A percentile compares a stretch with the other conserved stretches of the same genome.
These are phyloP conservation scores for Mya arenaria DNA, from an alignment of 1,140 invertebrate species.

Conservation along the genomic window DNA sequence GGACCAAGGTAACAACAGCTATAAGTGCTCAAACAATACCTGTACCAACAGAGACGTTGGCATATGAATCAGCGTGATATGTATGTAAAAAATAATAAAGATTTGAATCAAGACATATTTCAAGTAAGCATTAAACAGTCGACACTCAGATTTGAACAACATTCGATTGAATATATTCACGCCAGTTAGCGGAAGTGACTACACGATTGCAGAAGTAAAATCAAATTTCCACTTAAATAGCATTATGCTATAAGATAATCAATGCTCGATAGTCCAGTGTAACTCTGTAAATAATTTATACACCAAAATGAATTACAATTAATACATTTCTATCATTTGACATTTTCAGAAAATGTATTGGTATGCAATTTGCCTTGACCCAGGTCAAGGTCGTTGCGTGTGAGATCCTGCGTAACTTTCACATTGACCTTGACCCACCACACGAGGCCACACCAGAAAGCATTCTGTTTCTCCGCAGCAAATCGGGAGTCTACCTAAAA, in stretches of 20 bases:
- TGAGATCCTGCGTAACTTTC: constrained; percentile 60
- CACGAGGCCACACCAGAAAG: constrained; percentile 62
- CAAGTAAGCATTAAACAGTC: too few species aligned
- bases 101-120: too few species aligned
- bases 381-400: constrained; percentile 63
- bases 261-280: not conserved
- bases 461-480: constrained; percentile 66
- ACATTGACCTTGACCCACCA: constrained; percentile 51
- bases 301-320: not conserved
- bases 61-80: too few species aligned
- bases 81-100: too few species aligned
- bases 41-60: too few species aligned
- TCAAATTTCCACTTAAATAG: too few species aligned
- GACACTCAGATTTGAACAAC: too few species aligned
- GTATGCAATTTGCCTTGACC: constrained; percentile 61
- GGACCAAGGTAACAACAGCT: constrained; percentile 67
- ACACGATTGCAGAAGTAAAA: too few species aligned
- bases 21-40: too few species aligned
- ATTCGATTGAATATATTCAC: too few species aligned
- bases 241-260: too few species aligned
- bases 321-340: not conserved
- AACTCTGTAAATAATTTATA: not conserved
- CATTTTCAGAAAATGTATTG: constrained; percentile 62
- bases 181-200: too few species aligned
- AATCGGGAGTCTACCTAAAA: constrained; percentile 67